phyloP scores from a whole-genome alignment of 2,888 invertebrate genomes.

The Sesia apiformis region DNA sequence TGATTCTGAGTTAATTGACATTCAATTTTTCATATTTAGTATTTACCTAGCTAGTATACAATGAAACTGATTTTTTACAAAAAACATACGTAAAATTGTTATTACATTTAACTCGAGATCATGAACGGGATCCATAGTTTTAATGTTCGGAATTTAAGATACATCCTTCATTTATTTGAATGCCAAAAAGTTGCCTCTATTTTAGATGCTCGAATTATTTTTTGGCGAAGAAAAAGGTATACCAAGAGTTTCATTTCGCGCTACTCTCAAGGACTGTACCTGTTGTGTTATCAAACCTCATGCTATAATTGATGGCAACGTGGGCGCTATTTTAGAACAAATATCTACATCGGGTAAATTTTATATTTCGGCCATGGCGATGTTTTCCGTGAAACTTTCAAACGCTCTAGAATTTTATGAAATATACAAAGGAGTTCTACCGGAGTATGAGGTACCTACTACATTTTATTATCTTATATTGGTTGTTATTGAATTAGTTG shows the following conservation, averaged over 20 bases:
- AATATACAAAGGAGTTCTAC: constrained; percentile 89
- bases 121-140: no score
- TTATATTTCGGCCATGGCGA: constrained; percentile 84
- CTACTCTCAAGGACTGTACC: constrained; percentile 79
- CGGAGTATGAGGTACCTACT: constrained; percentile 78
- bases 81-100: no score
- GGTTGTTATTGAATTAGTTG: no score
- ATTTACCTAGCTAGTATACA: no score
- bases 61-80: no score
- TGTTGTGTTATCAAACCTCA: constrained; percentile 94
- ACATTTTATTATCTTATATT: no score
- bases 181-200: constrained; percentile 2
- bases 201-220: constrained; percentile 46
- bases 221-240: constrained; percentile 48
- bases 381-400: constrained; percentile 82
- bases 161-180: no score
- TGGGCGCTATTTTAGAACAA: constrained; percentile 82
- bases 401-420: constrained; percentile 94
- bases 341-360: constrained; percentile 82
- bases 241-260: constrained; percentile 49
- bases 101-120: no score
- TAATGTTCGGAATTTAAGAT: no score
- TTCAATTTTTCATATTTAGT: no score
- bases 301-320: constrained; percentile 82
- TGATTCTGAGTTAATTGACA: no score